Percentiles rank a stretch among this genome's conserved stretches.
Evolutionary conservation across 2,888 invertebrate species (phyloP).

Genomic region (Frankliniella fusca): DNA sequence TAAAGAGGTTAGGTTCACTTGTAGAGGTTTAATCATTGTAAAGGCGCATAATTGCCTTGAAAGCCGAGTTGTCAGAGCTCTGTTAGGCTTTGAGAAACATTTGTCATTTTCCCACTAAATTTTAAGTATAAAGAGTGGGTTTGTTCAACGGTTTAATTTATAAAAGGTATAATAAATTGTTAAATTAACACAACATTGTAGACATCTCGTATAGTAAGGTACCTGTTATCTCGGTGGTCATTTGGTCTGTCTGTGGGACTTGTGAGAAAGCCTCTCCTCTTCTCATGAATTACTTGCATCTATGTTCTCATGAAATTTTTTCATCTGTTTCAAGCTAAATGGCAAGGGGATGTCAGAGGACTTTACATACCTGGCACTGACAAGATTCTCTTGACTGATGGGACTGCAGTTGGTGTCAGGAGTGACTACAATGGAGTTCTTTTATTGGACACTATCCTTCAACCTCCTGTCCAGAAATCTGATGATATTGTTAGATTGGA

Average conservation of each 20-base stretch:
- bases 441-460: constrained; percentile 81
- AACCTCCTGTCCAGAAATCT: constrained; percentile 70
- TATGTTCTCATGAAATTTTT: constrained; percentile 8
- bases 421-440: constrained; percentile 89
- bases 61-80: too few species aligned
- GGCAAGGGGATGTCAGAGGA: constrained; percentile 62
- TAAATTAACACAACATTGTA: too few species aligned
- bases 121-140: not conserved
- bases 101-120: too few species aligned
- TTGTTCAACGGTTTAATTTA: not conserved
- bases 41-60: not conserved
- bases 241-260: not conserved
- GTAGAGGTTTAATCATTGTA: not conserved
- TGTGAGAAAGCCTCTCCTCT: not conserved
- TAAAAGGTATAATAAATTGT: too few species aligned
- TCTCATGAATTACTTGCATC: not conserved
- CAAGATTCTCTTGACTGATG: constrained; percentile 79
- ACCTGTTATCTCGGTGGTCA: constrained; percentile 27
- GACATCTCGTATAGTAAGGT: constrained; percentile 6
- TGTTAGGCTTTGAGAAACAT: too few species aligned
- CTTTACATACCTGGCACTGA: constrained; percentile 74
- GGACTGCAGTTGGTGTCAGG: constrained; percentile 73
- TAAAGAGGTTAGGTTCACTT: not conserved
- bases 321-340: constrained; percentile 54
- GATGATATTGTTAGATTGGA: constrained; percentile 80